Evolutionary conservation across 92 coral and sea anemone species (phyloP).

Genomic region (Actinernus sp.): DNA sequence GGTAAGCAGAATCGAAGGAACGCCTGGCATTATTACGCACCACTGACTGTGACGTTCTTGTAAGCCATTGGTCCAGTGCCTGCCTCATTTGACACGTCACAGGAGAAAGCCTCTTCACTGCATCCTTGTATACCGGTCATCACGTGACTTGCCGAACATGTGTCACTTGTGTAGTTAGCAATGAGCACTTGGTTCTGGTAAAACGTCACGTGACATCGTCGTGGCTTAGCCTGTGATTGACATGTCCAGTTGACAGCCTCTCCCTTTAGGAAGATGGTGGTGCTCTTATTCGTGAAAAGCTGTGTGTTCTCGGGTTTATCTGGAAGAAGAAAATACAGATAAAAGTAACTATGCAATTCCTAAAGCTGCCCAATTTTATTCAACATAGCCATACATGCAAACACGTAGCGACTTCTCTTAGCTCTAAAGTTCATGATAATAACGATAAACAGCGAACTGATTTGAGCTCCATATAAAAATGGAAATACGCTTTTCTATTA

Average conservation of each 20-base stretch:
- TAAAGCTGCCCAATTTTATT: no score
- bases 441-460: no score
- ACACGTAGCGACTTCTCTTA: no score
- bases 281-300: conserved; percentile 8
- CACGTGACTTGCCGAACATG: conserved; percentile 21
- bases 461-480: no score
- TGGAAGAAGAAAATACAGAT: no score
- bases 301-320: no score
- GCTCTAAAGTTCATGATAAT: no score
- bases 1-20: no score
- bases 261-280: conserved; percentile 3
- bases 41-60: conserved; percentile 17
- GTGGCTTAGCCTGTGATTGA: conserved; percentile 26
- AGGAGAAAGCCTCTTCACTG: conserved; percentile 9
- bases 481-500: no score
- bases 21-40: neutral
- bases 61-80: conserved; percentile 3
- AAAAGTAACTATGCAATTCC: no score
- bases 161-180: conserved; percentile 16
- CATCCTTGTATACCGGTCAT: conserved; percentile 17
- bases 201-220: conserved; percentile 10
- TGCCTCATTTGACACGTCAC: conserved; percentile 14
- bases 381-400: no score
- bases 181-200: conserved; percentile 7
- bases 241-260: conserved; percentile 14